Evolutionary conservation across 2,888 invertebrate genomes (phyloP), one percentile per base, ranked within the genome.

Genomic region (Gnatocerus cornutus): DNA sequence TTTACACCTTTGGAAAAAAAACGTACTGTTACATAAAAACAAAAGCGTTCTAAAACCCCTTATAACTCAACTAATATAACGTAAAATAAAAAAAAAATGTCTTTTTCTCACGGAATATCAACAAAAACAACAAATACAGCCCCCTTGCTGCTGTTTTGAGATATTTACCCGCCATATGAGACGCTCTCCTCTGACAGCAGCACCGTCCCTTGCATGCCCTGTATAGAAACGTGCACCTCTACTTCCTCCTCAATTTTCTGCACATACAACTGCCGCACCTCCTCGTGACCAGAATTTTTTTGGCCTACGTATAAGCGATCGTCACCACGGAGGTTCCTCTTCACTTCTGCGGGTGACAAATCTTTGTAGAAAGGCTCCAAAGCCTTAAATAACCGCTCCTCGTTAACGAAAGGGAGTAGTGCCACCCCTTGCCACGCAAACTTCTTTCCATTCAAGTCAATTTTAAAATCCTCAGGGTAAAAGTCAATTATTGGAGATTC

Each of bases 381-480:
- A 0, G 98, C 95, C 78, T 91, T 91, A 82, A 95, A 93, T 61
- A 98, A 88, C 69, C 99, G 86, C 67, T 88, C 88, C 86, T 99
- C 99, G 77, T 99, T 98, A 0, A 99, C 99, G 85, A 99, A 99
- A 4, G 99, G 99, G 71, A 99, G 86, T 41, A 99, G 85, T 0
- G 99, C 99, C 1, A 99, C 99, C 46, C 99, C 99, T 86, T 99
- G 98, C 99, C 99, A 99, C 53, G 99, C 99, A 86, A 95, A 99
- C 85, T 98, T 99, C 87, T 99, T 99, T 30, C 99, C 99, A 86
- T 99, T 99, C 74, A 99, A 87, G 86, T 99, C 98, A 71, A 99
- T 97, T 85, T 94, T 94, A 86, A 99, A 99, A 84, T 99, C 97
- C 81, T 90, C 92, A 0, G 99, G 99, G 87, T 99, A 99, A 87